These are phyloP conservation scores for Rhegmatorhina hoffmannsi DNA, from an alignment of 2,113 vertebrate species.

Conservation along the genomic window DNA sequence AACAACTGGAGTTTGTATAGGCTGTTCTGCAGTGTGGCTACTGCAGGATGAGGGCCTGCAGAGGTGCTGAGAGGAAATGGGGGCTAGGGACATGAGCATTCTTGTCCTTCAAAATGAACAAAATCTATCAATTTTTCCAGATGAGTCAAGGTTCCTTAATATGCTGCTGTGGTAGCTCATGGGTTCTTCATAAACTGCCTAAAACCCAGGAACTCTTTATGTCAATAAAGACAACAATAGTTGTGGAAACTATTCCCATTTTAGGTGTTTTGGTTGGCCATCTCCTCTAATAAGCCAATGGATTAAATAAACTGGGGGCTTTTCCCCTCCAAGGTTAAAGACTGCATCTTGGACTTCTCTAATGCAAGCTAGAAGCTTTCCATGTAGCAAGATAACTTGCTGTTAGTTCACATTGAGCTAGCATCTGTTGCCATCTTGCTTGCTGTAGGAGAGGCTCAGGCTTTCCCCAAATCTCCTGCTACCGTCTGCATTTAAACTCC, in stretches of 20 bases:
- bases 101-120: not conserved
- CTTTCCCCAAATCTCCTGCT: not conserved
- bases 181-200: slow-evolving; percentile 52
- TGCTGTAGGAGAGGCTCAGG: not conserved
- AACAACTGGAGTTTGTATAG: not conserved
- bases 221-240: not conserved
- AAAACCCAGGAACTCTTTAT: not conserved
- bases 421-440: not conserved
- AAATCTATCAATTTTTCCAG: not conserved
- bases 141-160: not conserved
- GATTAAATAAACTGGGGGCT: not conserved
- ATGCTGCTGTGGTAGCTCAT: not conserved
- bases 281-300: not conserved
- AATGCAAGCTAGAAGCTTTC: slow-evolving; percentile 15
- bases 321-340: not conserved
- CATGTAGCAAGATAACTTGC: not conserved
- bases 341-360: not conserved
- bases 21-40: not conserved
- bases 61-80: not conserved
- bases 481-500: not conserved
- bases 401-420: not conserved
- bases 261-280: not conserved
- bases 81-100: not conserved
- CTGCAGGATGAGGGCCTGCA: not conserved
- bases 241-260: not conserved